Base-by-base conservation (phyloP, 2,888 invertebrate genomes). In the Leptinotarsa juncta region DNA sequence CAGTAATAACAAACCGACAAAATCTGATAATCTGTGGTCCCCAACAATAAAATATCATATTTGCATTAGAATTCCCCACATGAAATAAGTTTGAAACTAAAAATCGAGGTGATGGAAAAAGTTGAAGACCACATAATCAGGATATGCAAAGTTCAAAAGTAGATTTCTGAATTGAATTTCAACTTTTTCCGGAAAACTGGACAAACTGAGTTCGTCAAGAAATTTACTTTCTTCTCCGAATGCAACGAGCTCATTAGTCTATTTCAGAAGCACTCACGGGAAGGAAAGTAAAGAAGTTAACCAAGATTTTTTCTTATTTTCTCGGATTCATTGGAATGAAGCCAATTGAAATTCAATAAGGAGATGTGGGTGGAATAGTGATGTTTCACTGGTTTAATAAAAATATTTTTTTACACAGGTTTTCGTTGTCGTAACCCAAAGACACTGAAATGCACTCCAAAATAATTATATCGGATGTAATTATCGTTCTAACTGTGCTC, bases 241-340 rank as follows among this genome's bases (percentile, higher is more conserved):
- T 51, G 26, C 67, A 42, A 68, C 20, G 67, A 48, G 62, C 65
- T 73, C 69, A 73, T 73, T 73, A 73, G 62, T 73, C 70, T 67
- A 73, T 73, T 66, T 70, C 51, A 65, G 50, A 66, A 55, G 62
- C 62, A 42, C 62, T n/a, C 62, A 62, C 12, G 32, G 18, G 32
- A n/a, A 42, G 16, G 32, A 15, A 62, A 32, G 62, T 42, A 7
- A 62, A 26, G 32, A 42, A 42, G 62, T 62, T 62, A 5, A 42
- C 62, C 20, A n/a, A 32, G 62, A 62, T 15, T 23, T 60, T 60
- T 23, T 10, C 4, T 60, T 23, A 32, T 57, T 57, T 57, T 62
- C 62, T 32, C 42, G 62, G 4, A 42, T n/a, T 62, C 23, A 62
- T 26, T 62, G n/a, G 51, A 16, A 51, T 51, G 51, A n/a, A 51